Evolutionary conservation across 2,888 invertebrate species (phyloP).

Genomic region (Lumbricus terrestris): DNA sequence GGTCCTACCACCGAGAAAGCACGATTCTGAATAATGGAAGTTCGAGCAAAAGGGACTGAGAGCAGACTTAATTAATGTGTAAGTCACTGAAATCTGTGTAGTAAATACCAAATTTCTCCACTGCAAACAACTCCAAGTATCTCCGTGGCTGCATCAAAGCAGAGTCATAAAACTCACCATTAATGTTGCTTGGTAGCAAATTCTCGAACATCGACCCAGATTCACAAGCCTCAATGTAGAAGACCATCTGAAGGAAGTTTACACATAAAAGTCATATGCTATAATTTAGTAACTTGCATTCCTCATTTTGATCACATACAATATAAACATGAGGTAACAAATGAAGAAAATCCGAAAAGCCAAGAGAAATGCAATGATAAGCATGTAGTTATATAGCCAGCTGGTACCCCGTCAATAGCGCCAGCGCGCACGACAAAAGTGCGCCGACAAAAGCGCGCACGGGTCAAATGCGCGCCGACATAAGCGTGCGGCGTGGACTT

Average conservation of each 20-base stretch:
- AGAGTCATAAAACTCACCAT: neutral
- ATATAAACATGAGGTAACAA: neutral
- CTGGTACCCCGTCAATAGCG: too few relatives aligned
- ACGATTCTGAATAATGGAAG: too few relatives aligned
- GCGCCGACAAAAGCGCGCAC: too few relatives aligned
- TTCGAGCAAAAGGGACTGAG: too few relatives aligned
- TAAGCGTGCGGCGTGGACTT: too few relatives aligned
- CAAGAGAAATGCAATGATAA: neutral
- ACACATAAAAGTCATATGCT: neutral
- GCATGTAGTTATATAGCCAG: too few relatives aligned
- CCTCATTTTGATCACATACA: neutral
- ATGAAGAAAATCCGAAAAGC: neutral
- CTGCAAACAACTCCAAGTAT: neutral
- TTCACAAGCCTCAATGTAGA: constrained; percentile 68
- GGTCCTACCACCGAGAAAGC: too few relatives aligned
- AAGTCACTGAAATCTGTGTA: neutral
- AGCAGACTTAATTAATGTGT: too few relatives aligned
- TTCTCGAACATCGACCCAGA: constrained; percentile 67
- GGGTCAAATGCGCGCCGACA: too few relatives aligned
- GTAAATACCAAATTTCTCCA: neutral
- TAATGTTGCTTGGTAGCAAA: constrained; percentile 55
- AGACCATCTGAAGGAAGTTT: constrained; percentile 62
- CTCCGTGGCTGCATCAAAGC: neutral
- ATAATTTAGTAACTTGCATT: neutral
- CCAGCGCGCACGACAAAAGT: too few relatives aligned